phyloP scores from a whole-genome alignment of 2,888 invertebrate species.

The Noctua janthina region DNA sequence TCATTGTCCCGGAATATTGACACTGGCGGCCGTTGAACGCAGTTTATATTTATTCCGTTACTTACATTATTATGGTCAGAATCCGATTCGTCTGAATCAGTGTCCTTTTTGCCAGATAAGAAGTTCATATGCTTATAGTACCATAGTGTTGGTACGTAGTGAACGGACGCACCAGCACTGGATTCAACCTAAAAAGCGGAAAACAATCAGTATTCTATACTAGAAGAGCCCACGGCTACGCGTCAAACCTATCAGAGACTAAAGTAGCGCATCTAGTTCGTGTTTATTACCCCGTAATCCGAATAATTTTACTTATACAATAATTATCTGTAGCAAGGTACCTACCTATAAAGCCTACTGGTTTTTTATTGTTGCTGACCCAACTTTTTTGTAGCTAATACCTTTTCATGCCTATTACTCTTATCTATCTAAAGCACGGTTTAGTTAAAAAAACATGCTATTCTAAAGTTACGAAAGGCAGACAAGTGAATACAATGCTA shows the following conservation, averaged over 20 bases:
- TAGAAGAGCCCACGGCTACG: conserved; percentile 2
- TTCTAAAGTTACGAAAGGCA: neutral
- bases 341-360: neutral
- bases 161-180: neutral
- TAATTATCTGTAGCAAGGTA: neutral
- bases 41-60: neutral
- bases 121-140: conserved; percentile 56
- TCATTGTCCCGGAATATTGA: neutral
- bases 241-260: neutral
- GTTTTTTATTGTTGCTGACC: neutral
- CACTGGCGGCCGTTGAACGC: neutral
- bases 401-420: neutral
- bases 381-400: neutral
- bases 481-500: neutral
- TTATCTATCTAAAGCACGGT: neutral
- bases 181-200: conserved; percentile 49
- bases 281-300: neutral
- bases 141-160: conserved; percentile 54
- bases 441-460: neutral
- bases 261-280: neutral
- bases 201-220: neutral
- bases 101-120: conserved; percentile 42
- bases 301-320: neutral
- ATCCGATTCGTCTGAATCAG: conserved; percentile 36
- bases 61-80: conserved; percentile 44